Evolutionary conservation across 2,888 invertebrate species (phyloP).

Genomic region (Drosophila neotestacea): DNA sequence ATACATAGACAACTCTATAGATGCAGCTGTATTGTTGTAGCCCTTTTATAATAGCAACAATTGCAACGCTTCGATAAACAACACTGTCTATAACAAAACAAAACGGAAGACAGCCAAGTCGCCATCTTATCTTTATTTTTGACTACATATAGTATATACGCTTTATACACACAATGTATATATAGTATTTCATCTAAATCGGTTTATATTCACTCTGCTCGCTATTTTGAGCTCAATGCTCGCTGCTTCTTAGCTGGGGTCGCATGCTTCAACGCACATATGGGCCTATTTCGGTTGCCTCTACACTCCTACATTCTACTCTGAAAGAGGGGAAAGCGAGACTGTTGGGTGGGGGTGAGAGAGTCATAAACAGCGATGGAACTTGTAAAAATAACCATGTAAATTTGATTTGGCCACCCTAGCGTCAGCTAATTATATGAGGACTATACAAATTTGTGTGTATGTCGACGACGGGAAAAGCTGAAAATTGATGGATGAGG

Average conservation of each 20-base stretch:
- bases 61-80: conserved; percentile 80
- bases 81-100: conserved; percentile 55
- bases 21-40: conserved; percentile 26
- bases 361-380: conserved; percentile 34
- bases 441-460: conserved; percentile 35
- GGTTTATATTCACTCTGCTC: conserved; percentile 34
- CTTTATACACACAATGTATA: conserved; percentile 25
- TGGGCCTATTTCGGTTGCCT: conserved; percentile 27
- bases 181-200: conserved; percentile 38
- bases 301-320: conserved; percentile 8
- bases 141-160: conserved; percentile 22
- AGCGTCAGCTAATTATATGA: conserved; percentile 67
- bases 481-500: conserved; percentile 40
- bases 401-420: conserved; percentile 72
- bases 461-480: conserved; percentile 38
- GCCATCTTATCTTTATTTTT: conserved; percentile 62
- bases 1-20: conserved; percentile 37
- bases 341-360: not conserved
- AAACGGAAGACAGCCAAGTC: conserved; percentile 68
- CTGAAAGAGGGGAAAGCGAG: not conserved
- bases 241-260: conserved; percentile 81
- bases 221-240: conserved; percentile 63
- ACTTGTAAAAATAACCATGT: conserved; percentile 74
- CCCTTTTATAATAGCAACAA: conserved; percentile 63
- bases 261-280: conserved; percentile 75